Conservation (phyloP, 2,797 vertebrate species). For the Acrossocheilus fasciatus region DNA sequence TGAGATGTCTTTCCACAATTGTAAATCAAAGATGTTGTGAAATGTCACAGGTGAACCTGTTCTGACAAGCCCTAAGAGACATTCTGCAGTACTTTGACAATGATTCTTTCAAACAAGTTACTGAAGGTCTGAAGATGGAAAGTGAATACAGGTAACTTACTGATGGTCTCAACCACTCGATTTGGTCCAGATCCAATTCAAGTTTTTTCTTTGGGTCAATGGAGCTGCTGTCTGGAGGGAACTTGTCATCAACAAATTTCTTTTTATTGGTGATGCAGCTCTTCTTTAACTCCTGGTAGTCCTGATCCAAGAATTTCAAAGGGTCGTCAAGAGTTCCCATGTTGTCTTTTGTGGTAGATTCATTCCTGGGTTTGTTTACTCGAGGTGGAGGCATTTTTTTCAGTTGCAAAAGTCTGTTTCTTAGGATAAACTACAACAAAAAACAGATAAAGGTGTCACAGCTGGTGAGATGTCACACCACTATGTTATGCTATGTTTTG, state of each 20-base stretch:
- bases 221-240: conserved; percentile 68
- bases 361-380: conserved; percentile 65
- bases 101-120: background rate
- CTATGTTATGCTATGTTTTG: background rate
- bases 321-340: conserved; percentile 65
- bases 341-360: conserved; percentile 58
- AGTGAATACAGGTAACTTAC: conserved; percentile 63
- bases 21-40: background rate
- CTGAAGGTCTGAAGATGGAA: background rate
- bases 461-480: background rate
- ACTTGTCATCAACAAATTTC: conserved; percentile 70
- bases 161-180: conserved; percentile 74
- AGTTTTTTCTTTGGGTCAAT: conserved; percentile 69
- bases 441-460: background rate
- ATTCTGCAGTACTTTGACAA: background rate
- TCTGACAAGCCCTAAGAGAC: background rate
- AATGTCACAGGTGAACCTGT: background rate
- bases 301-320: conserved; percentile 68
- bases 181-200: conserved; percentile 49
- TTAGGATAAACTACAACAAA: background rate
- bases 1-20: background rate
- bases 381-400: conserved; percentile 68
- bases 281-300: conserved; percentile 68
- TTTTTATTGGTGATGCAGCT: conserved; percentile 49
- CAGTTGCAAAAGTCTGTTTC: background rate